A percentile compares a stretch with the other conserved stretches of the same genome.
Conservation (phyloP, 2,888 invertebrate genomes). For the Orthosia cruda region DNA sequence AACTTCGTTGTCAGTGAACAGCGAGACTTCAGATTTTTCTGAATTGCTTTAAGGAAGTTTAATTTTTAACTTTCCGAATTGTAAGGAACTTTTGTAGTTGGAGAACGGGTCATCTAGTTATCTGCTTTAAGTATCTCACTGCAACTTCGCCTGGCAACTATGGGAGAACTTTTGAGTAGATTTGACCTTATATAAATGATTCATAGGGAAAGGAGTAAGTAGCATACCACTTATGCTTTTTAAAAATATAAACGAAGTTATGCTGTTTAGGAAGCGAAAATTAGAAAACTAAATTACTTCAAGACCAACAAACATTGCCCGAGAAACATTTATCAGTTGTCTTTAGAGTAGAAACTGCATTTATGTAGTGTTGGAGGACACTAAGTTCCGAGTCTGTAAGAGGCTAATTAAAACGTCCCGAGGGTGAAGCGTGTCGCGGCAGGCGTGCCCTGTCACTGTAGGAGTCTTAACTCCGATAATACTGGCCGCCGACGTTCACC, state of each 20-base stretch:
- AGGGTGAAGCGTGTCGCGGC: constrained; percentile 62
- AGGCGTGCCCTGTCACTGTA: constrained; percentile 70
- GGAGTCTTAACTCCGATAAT: constrained; percentile 65
- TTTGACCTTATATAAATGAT: constrained; percentile 29
- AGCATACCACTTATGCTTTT: constrained; percentile 16
- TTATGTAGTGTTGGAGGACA: constrained; percentile 19
- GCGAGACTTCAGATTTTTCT: constrained; percentile 73
- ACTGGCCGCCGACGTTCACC: constrained; percentile 51
- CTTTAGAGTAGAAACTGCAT: constrained; percentile 24
- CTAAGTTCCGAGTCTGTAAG: constrained; percentile 47
- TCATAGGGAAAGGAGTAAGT: neutral
- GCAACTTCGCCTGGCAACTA: constrained; percentile 57
- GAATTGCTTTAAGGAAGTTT: constrained; percentile 74
- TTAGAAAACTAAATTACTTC: neutral
- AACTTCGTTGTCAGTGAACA: constrained; percentile 73
- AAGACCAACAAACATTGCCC: constrained; percentile 1
- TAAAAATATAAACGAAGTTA: constrained; percentile 20
- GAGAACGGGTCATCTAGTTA: constrained; percentile 70
- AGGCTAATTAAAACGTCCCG: constrained; percentile 74
- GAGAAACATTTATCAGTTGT: constrained; percentile 25
- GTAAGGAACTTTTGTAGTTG: constrained; percentile 72
- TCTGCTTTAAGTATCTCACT: constrained; percentile 68
- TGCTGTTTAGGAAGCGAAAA: constrained; percentile 23
- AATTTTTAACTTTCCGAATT: constrained; percentile 76
- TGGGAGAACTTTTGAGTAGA: constrained; percentile 28